phyloP scores from a whole-genome alignment of 2,797 vertebrate genomes.

The Enteromius trimaculatus region DNA sequence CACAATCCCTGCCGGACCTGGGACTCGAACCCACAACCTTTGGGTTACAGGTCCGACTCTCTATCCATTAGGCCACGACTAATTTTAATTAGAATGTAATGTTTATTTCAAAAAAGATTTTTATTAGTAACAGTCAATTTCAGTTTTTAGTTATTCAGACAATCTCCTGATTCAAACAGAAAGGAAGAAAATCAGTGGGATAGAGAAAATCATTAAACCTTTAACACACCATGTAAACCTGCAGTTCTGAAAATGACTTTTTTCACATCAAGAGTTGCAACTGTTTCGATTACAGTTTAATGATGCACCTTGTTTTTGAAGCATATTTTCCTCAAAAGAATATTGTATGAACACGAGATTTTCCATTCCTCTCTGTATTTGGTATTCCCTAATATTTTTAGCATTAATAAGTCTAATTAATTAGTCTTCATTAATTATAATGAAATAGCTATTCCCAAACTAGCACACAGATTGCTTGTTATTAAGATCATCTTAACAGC shows the following conservation, averaged over 20 bases:
- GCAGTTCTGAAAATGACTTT: constrained; percentile 47
- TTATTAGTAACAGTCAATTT: background rate
- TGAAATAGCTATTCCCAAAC: constrained; percentile 10
- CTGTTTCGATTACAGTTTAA: constrained; percentile 45
- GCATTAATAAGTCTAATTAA: background rate
- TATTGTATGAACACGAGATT: background rate
- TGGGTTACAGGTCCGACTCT: too few relatives aligned
- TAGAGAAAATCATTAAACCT: constrained; percentile 42
- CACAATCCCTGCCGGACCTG: too few relatives aligned
- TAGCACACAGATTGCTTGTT: background rate
- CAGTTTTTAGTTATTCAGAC: background rate
- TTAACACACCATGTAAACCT: constrained; percentile 49
- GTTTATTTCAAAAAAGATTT: background rate
- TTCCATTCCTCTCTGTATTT: background rate
- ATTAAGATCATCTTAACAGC: background rate
- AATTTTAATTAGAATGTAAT: background rate
- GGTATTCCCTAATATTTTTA: constrained; percentile 1
- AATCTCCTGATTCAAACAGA: constrained; percentile 40
- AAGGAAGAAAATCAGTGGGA: constrained; percentile 36
- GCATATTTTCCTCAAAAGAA: constrained; percentile 19
- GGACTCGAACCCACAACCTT: too few relatives aligned
- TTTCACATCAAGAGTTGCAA: constrained; percentile 40
- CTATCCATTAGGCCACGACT: too few relatives aligned
- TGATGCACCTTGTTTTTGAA: constrained; percentile 13
- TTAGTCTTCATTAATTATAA: too few relatives aligned